phyloP scores from a whole-genome alignment of 2,888 invertebrate genomes.

The Perithous albicinctus region DNA sequence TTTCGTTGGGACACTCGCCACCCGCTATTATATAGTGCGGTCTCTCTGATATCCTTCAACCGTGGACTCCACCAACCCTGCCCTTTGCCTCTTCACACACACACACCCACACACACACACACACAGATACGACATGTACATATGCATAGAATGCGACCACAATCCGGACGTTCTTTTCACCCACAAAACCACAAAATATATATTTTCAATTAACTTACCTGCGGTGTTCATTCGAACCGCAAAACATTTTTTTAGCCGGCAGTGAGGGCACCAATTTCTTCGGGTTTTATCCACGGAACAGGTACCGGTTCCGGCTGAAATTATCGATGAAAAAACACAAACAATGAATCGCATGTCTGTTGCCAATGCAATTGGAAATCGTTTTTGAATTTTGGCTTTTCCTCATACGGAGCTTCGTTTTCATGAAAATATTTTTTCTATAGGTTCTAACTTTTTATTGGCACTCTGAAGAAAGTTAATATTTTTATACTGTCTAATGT shows the following conservation, averaged over 20 bases:
- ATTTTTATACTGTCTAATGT: too few relatives aligned
- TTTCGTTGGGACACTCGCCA: conserved; percentile 69
- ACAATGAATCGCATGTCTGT: not conserved
- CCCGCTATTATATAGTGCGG: conserved; percentile 43
- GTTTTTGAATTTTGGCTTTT: not conserved
- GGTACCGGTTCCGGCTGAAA: conserved; percentile 89
- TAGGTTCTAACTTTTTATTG: too few relatives aligned
- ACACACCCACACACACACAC: too few relatives aligned
- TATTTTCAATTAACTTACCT: conserved; percentile 85
- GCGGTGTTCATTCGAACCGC: conserved; percentile 91
- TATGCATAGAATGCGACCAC: not conserved
- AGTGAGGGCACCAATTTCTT: conserved; percentile 95
- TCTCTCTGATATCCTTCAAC: conserved; percentile 32
- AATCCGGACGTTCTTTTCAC: not conserved
- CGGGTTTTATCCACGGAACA: conserved; percentile 93
- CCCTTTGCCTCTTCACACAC: conserved; percentile 31
- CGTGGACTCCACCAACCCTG: not conserved
- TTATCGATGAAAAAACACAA: not conserved
- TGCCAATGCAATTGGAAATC: not conserved
- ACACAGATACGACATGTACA: too few relatives aligned
- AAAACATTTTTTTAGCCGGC: conserved; percentile 92
- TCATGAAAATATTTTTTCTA: too few relatives aligned
- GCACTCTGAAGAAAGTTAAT: too few relatives aligned
- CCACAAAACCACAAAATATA: conserved; percentile 9
- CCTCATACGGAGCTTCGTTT: not conserved